A percentile compares a stretch with the other conserved stretches of the same genome.
These are phyloP conservation scores for Eudemis profundana DNA, from an alignment of 2,888 invertebrate species.

Conservation along the genomic window DNA sequence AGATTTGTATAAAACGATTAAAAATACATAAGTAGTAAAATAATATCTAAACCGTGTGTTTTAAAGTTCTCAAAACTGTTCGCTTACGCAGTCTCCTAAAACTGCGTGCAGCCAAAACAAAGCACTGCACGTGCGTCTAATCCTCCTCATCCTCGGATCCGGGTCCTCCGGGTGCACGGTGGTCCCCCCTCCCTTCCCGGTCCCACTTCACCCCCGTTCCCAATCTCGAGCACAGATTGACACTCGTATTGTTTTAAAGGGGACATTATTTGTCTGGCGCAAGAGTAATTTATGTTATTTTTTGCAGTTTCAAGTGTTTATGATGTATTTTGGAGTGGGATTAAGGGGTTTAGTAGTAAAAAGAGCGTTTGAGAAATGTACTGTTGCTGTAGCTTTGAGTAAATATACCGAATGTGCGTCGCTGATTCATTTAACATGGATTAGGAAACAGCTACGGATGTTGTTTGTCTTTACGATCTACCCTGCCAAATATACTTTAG, in stretches of 20 bases:
- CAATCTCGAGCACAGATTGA: constrained; percentile 19
- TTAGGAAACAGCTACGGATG: too few relatives aligned
- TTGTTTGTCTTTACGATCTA: not conserved
- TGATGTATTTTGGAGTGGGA: constrained; percentile 20
- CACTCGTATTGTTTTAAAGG: constrained; percentile 42
- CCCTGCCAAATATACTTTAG: too few relatives aligned
- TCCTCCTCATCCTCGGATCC: constrained; percentile 42
- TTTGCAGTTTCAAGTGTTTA: constrained; percentile 27
- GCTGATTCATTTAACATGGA: too few relatives aligned
- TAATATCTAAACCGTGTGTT: not conserved
- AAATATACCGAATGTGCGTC: constrained; percentile 3
- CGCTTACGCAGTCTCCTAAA: constrained; percentile 16
- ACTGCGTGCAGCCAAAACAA: constrained; percentile 25
- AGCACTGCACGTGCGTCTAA: constrained; percentile 37
- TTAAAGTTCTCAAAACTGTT: not conserved
- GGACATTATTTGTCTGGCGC: constrained; percentile 17
- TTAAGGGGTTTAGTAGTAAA: constrained; percentile 30
- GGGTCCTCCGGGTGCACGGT: constrained; percentile 47
- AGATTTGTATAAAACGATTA: too few relatives aligned
- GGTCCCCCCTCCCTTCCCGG: constrained; percentile 35
- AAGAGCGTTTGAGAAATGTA: constrained; percentile 22
- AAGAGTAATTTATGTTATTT: constrained; percentile 26
- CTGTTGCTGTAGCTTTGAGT: not conserved
- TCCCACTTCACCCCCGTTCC: not conserved
- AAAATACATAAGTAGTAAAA: not conserved